These are phyloP conservation scores for Amblyornis subalaris DNA, from an alignment of 2,113 vertebrate species.

Conservation along the genomic window DNA sequence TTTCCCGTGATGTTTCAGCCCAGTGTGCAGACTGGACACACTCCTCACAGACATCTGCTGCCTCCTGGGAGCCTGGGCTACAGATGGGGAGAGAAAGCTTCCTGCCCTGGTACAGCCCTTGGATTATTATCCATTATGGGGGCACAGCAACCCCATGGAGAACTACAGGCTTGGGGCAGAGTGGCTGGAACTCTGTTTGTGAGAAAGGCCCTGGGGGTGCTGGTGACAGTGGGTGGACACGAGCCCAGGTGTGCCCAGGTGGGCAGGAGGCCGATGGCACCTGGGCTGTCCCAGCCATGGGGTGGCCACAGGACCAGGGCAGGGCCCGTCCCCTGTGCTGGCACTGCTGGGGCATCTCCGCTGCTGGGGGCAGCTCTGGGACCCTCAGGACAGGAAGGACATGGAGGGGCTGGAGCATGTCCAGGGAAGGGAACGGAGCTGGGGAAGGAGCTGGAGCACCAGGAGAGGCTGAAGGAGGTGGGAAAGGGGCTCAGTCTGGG, in stretches of 20 bases:
- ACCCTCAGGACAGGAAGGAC: background rate
- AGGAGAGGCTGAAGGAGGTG: background rate
- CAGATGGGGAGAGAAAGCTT: background rate
- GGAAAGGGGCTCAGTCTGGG: background rate
- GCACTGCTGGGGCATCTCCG: background rate
- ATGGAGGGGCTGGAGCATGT: background rate
- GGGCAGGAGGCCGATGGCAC: background rate
- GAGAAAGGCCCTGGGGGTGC: background rate
- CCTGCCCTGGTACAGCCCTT: background rate
- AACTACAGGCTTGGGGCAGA: background rate
- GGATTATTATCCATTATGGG: background rate
- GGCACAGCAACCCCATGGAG: background rate
- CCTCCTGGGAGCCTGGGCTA: background rate
- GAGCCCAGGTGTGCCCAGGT: background rate
- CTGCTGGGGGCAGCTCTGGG: background rate
- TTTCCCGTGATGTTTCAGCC: background rate
- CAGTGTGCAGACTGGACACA: background rate
- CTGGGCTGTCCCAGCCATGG: background rate
- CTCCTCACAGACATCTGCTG: background rate
- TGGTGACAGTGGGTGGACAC: background rate
- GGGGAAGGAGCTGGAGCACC: background rate
- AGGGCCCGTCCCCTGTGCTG: background rate
- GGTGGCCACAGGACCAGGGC: background rate
- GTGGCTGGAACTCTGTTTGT: background rate
- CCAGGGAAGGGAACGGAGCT: rapidly evolving